phyloP scores from a whole-genome alignment of 2,797 vertebrate genomes.

The Nannoperca australis region DNA sequence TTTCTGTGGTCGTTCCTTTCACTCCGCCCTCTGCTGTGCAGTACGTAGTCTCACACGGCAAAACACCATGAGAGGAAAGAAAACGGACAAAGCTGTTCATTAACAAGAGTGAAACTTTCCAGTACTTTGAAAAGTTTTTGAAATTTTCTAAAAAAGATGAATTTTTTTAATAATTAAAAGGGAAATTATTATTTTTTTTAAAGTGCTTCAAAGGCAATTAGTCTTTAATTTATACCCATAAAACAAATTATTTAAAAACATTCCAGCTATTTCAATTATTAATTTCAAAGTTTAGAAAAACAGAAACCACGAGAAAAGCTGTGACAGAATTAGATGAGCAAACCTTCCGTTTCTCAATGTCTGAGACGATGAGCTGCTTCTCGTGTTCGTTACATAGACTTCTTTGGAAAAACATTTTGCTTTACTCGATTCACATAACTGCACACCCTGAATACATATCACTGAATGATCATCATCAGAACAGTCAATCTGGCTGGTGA shows the following conservation, averaged over 20 bases:
- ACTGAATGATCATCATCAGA: conserved; percentile 1
- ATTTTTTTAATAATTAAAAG: conserved; percentile 33
- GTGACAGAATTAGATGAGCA: conserved; percentile 39
- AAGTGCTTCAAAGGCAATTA: conserved; percentile 61
- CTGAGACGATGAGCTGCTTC: conserved; percentile 21
- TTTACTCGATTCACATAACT: conserved; percentile 2
- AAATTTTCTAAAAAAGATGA: conserved; percentile 20
- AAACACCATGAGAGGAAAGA: conserved; percentile 17
- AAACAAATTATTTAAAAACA: conserved; percentile 68
- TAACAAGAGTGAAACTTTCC: conserved; percentile 41
- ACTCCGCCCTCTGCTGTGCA: conserved; percentile 1
- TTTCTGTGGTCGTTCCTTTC: conserved; percentile 17
- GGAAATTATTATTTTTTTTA: too few species aligned
- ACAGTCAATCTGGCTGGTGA: background rate
- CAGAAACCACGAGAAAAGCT: conserved; percentile 32
- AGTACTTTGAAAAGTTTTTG: conserved; percentile 36
- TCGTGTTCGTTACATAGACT: conserved; percentile 21
- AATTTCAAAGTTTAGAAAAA: conserved; percentile 55
- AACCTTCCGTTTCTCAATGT: conserved; percentile 12
- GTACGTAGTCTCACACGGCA: background rate
- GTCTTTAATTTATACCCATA: conserved; percentile 61
- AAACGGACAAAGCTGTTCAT: conserved; percentile 30
- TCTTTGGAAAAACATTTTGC: background rate
- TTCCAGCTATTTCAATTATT: conserved; percentile 69
- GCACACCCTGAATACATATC: background rate